Percentiles rank a stretch among this genome's conserved stretches.
Conservation (phyloP, 2,113 vertebrate genomes). For the Camarhynchus parvulus region DNA sequence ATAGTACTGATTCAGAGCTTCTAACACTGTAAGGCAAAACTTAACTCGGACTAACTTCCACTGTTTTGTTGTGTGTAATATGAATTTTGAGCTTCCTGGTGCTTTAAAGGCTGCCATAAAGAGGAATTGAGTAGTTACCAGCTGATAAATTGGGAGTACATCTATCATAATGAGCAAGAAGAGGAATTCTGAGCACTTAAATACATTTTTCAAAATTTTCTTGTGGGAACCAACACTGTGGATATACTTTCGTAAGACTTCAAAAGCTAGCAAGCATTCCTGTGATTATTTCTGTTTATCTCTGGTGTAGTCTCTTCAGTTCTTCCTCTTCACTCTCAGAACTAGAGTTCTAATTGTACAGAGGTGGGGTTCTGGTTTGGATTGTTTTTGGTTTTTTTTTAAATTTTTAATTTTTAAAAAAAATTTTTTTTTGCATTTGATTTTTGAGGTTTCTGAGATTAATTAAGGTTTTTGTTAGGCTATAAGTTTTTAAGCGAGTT, state of each 20-base stretch:
- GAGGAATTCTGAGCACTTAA: not conserved
- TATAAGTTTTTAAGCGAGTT: not conserved
- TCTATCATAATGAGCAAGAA: not conserved
- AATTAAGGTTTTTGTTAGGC: not conserved
- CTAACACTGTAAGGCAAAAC: not conserved
- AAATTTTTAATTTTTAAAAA: not conserved
- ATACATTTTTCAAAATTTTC: not conserved
- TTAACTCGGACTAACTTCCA: not conserved
- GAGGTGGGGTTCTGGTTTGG: not conserved
- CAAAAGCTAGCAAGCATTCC: not conserved
- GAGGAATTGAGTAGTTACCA: not conserved
- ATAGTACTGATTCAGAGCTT: constrained; percentile 5
- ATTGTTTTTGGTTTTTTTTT: no score
- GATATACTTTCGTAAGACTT: not conserved
- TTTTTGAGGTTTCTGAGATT: not conserved
- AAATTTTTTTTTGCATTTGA: not conserved
- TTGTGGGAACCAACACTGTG: not conserved
- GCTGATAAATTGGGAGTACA: not conserved
- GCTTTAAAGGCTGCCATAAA: not conserved
- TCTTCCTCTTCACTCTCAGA: not conserved
- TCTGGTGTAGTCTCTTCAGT: not conserved
- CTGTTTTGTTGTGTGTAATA: not conserved
- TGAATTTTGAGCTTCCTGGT: not conserved
- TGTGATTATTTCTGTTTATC: constrained; percentile 10
- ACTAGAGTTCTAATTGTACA: not conserved